phyloP scores from a whole-genome alignment of 1,140 invertebrate genomes.

The Eubasilissa regina region DNA sequence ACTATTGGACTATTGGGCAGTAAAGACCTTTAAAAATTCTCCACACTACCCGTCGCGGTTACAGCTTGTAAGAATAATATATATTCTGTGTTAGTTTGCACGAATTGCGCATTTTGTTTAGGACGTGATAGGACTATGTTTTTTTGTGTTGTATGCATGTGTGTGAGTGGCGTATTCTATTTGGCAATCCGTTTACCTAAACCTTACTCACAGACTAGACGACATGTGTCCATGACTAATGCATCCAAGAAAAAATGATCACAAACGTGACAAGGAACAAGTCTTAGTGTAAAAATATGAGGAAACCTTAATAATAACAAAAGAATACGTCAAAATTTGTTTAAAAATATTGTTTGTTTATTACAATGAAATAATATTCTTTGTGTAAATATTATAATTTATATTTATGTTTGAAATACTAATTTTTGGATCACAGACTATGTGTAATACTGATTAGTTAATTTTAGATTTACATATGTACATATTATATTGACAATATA shows the following conservation, averaged over 20 bases:
- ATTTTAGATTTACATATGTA: too few species aligned
- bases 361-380: too few species aligned
- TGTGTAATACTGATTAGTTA: too few species aligned
- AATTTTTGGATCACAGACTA: too few species aligned
- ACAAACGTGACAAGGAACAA: constrained; percentile 11
- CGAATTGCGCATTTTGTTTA: constrained; percentile 35
- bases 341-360: too few species aligned
- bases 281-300: too few species aligned
- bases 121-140: constrained; percentile 15
- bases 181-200: constrained; percentile 12
- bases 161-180: constrained; percentile 13
- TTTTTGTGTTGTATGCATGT: neutral
- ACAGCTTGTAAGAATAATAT: constrained; percentile 20
- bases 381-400: too few species aligned
- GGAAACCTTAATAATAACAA: too few species aligned
- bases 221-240: constrained; percentile 40
- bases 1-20: too few species aligned
- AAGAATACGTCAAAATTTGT: too few species aligned
- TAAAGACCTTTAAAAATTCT: neutral
- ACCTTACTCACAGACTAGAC: constrained; percentile 12
- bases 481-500: too few species aligned
- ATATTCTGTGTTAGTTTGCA: constrained; percentile 33
- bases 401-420: too few species aligned
- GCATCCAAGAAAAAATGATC: constrained; percentile 20
- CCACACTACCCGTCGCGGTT: neutral